Percentiles rank a stretch among this genome's conserved stretches.
These are phyloP conservation scores for Drosophila nigromelanica DNA, from an alignment of 1,140 invertebrate species.

Conservation along the genomic window DNA sequence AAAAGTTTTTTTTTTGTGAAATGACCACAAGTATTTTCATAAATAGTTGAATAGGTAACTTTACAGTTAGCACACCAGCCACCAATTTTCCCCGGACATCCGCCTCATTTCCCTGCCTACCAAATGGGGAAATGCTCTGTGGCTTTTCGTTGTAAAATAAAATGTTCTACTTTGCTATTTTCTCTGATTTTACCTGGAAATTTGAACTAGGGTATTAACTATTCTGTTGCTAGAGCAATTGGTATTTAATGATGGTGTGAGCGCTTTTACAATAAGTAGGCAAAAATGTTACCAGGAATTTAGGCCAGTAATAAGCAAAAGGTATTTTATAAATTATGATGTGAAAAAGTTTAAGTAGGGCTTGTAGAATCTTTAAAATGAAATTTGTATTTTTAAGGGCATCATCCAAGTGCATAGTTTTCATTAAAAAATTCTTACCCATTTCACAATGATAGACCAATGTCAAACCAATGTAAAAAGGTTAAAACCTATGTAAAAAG, in stretches of 20 bases:
- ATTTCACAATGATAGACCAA: background rate
- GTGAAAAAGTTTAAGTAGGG: background rate
- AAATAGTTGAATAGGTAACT: slow-evolving; percentile 77
- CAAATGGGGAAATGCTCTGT: slow-evolving; percentile 44
- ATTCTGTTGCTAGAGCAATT: slow-evolving; percentile 57
- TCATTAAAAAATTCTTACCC: background rate
- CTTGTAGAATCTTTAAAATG: background rate
- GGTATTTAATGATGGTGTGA: slow-evolving; percentile 41
- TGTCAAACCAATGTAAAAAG: too few species aligned
- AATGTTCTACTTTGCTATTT: slow-evolving; percentile 45
- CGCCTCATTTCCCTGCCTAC: slow-evolving; percentile 12
- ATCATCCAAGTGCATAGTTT: background rate
- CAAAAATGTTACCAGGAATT: slow-evolving; percentile 21
- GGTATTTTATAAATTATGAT: background rate
- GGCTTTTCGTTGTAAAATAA: slow-evolving; percentile 52
- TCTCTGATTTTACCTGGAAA: slow-evolving; percentile 64
- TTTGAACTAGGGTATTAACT: slow-evolving; percentile 51
- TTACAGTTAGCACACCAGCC: slow-evolving; percentile 17
- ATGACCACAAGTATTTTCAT: slow-evolving; percentile 78
- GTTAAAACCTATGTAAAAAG: too few species aligned
- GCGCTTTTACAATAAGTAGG: slow-evolving; percentile 1
- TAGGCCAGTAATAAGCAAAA: slow-evolving; percentile 2
- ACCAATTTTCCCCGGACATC: background rate
- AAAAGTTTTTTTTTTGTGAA: slow-evolving; percentile 37
- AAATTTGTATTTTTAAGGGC: too few species aligned